Conservation (phyloP, 2,888 invertebrate genomes). For the Agapostemon virescens region DNA sequence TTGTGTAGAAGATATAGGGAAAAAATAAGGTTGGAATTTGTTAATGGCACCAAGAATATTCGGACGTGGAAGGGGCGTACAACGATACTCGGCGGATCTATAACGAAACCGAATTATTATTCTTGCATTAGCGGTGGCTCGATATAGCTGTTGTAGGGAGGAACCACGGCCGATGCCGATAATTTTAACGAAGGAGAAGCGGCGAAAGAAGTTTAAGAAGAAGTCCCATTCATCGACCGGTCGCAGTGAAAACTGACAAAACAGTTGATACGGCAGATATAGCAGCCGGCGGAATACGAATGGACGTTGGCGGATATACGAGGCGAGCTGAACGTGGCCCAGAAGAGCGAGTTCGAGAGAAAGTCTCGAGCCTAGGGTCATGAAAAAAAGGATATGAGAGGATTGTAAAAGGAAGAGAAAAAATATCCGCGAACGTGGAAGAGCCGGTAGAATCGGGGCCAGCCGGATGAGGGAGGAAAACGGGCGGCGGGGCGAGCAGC, state of each 20-base stretch:
- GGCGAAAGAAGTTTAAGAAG: slow-evolving; percentile 69
- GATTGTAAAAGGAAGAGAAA: slow-evolving; percentile 39
- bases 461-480: background rate
- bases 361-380: slow-evolving; percentile 59
- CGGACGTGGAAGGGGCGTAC: background rate
- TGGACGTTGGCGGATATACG: slow-evolving; percentile 69
- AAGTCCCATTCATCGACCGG: slow-evolving; percentile 76
- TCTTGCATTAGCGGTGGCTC: slow-evolving; percentile 54
- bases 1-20: too few relatives aligned
- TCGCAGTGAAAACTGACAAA: slow-evolving; percentile 76
- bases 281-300: slow-evolving; percentile 72
- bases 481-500: background rate
- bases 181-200: slow-evolving; percentile 62
- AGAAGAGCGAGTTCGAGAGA: slow-evolving; percentile 57
- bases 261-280: slow-evolving; percentile 79
- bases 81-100: slow-evolving; percentile 17
- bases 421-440: slow-evolving; percentile 41
- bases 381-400: slow-evolving; percentile 49
- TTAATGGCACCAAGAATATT: background rate
- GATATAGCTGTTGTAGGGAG: slow-evolving; percentile 19
- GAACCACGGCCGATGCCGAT: slow-evolving; percentile 43
- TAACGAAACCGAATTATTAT: slow-evolving; percentile 56
- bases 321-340: slow-evolving; percentile 55
- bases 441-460: slow-evolving; percentile 7
- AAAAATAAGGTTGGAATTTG: background rate